phyloP scores from a whole-genome alignment of 30 jellyfish, hydroid and myxozoan species.

The Haliclystus octoradiatus region DNA sequence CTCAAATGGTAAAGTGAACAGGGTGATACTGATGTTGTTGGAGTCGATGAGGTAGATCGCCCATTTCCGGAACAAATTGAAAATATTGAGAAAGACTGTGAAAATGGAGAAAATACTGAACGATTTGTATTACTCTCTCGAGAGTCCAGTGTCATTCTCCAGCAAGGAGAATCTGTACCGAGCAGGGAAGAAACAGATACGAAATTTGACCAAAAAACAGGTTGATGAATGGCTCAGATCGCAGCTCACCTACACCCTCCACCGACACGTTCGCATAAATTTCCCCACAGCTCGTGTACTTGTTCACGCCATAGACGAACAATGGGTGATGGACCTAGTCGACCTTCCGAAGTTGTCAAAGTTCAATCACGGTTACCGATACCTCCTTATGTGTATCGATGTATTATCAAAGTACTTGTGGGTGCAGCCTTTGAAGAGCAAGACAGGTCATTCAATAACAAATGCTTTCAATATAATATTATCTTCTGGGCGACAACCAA shows the following conservation, averaged over 20 bases:
- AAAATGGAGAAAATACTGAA: too few species aligned
- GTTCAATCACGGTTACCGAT: slow-evolving; percentile 13
- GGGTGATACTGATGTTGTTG: too few species aligned
- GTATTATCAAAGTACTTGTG: slow-evolving; percentile 19
- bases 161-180: not conserved
- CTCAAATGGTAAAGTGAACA: too few species aligned
- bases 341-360: slow-evolving; percentile 9
- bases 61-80: too few species aligned
- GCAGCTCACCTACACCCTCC: slow-evolving; percentile 15
- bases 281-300: slow-evolving; percentile 12
- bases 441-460: slow-evolving; percentile 11
- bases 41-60: too few species aligned
- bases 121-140: not conserved
- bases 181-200: slow-evolving; percentile 19
- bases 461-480: slow-evolving; percentile 6
- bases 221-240: slow-evolving; percentile 13
- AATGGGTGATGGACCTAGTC: slow-evolving; percentile 18
- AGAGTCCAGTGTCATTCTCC: too few species aligned
- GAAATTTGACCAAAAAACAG: slow-evolving; percentile 8
- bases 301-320: slow-evolving; percentile 16
- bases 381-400: slow-evolving; percentile 17
- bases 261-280: slow-evolving; percentile 23
- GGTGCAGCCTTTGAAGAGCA: too few species aligned
- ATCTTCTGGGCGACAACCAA: slow-evolving; percentile 13
- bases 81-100: not conserved